These are phyloP conservation scores for Apamea crenata DNA, from an alignment of 2,888 invertebrate species.

Conservation along the genomic window DNA sequence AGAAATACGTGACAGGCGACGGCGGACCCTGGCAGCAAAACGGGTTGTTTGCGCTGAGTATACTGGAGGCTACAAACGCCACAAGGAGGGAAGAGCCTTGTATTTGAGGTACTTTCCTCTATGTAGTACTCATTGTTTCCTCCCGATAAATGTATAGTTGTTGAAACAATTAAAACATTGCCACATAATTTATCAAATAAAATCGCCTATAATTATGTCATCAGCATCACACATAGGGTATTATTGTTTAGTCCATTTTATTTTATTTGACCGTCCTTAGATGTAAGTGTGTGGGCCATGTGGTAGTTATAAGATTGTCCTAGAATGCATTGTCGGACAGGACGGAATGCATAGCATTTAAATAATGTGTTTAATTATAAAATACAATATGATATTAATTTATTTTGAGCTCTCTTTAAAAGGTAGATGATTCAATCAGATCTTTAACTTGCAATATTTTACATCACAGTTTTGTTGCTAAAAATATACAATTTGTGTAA, in stretches of 20 bases:
- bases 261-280: constrained; percentile 84
- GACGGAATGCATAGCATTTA: constrained; percentile 75
- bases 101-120: not conserved
- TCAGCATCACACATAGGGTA: constrained; percentile 33
- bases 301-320: constrained; percentile 59
- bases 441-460: constrained; percentile 44
- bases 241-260: constrained; percentile 58
- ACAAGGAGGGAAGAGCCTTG: not conserved
- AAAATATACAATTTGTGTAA: constrained; percentile 29
- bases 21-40: not conserved
- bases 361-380: constrained; percentile 61
- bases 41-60: constrained; percentile 3
- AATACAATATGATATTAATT: constrained; percentile 61
- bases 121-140: not conserved
- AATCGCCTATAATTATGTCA: constrained; percentile 15
- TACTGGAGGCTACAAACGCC: constrained; percentile 7
- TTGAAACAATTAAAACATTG: constrained; percentile 27
- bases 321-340: constrained; percentile 48
- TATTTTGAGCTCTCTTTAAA: constrained; percentile 66
- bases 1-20: constrained; percentile 11
- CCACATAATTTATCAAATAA: constrained; percentile 39
- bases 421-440: constrained; percentile 38
- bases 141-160: constrained; percentile 2
- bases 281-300: constrained; percentile 70
- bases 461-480: constrained; percentile 55